Evolutionary conservation across 2,888 invertebrate species (phyloP).

Genomic region (Lasioglossum marginatum): DNA sequence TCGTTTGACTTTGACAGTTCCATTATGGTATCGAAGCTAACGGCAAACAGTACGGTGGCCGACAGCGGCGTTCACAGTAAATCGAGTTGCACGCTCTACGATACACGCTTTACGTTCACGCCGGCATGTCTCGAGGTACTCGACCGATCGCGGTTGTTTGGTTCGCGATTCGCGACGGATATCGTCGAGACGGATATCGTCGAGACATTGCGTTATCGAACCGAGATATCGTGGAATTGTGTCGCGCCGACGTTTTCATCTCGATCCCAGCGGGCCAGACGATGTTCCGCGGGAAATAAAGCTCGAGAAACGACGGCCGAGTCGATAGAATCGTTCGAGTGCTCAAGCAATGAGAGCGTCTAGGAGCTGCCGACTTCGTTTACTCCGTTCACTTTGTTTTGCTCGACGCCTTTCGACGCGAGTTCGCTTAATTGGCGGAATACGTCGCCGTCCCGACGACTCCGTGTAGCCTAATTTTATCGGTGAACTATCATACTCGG

Average conservation of each 20-base stretch:
- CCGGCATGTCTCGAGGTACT: conserved; percentile 65
- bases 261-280: background rate
- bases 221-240: background rate
- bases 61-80: conserved; percentile 58
- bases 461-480: background rate
- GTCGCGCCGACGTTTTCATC: background rate
- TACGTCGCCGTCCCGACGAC: background rate
- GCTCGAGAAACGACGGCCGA: background rate
- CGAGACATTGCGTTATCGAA: conserved; percentile 11
- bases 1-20: conserved; percentile 81
- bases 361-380: background rate
- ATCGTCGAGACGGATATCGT: conserved; percentile 13
- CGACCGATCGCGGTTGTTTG: conserved; percentile 30
- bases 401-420: conserved; percentile 1
- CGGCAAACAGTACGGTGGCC: conserved; percentile 77
- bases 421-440: background rate
- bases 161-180: background rate
- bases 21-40: conserved; percentile 81
- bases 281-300: background rate
- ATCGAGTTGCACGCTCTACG: conserved; percentile 63
- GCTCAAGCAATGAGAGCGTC: background rate
- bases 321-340: background rate
- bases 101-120: conserved; percentile 28
- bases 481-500: background rate
- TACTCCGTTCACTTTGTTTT: background rate